Evolutionary conservation across 2,888 invertebrate species (phyloP), one percentile per base, ranked within the genome.

Genomic region (Deilephila elpenor): DNA sequence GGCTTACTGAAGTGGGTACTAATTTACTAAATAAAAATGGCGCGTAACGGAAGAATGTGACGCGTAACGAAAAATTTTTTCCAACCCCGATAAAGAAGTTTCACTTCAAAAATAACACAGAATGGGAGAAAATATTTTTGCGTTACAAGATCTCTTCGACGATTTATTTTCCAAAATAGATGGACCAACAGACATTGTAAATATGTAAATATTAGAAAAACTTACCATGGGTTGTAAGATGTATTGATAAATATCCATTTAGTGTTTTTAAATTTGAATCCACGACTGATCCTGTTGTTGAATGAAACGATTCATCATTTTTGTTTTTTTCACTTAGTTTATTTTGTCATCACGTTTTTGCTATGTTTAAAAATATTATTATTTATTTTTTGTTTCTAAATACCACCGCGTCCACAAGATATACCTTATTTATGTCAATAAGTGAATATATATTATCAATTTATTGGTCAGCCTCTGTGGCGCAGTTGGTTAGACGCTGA

Each of bases 141-240:
- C 51, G 67, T 25, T 79, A 73, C 73, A 72, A 76, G 61, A 78
- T 74, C 67, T 74, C 73, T 64, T 20, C 75, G 77, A 75, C 73
- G 67, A 72, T 83, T 88, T 85, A 75, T 77, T 89, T 92, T 88
- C 84, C 84, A 86, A 89, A 82, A 91, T 94, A 94, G 93, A 92
- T 86, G 94, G 94, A 94, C 94, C 94, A 94, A 94, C 90, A 92
- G 93, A 85, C 86, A 88, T 83, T 94, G 94, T 94, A 93, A 83
- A 93, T 93, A 93, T 94, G 93, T 94, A 93, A 85, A 94, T 93
- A 93, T 86, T 89, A 91, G 88, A 75, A 80, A 88, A 87, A 88
- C 88, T 89, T 90, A 85, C 88, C 87, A 90, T 90, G 90, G 90
- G 91, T 91, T 91, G 89, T 90, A 72, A 90, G 91, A 91, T 91